phyloP scores from a whole-genome alignment of 2,113 vertebrate genomes.

The Pagrus major region DNA sequence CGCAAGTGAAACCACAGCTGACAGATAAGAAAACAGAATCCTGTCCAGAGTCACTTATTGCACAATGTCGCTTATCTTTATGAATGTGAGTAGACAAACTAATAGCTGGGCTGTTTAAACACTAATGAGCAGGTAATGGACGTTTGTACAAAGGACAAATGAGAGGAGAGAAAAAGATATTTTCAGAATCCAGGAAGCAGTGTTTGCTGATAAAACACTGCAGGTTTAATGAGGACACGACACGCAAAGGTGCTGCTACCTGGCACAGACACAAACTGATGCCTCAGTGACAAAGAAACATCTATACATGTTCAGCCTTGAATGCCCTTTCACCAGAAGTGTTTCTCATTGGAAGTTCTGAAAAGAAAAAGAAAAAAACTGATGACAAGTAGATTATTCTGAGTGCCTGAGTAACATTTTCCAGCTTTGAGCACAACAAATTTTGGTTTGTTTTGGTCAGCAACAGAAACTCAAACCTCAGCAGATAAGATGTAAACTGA shows the following conservation, averaged over 20 bases:
- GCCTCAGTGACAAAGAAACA: neutral
- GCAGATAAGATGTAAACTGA: neutral
- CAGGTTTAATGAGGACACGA: no score
- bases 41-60: neutral
- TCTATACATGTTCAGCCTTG: no score
- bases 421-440: no score
- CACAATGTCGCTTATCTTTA: constrained; percentile 5
- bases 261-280: neutral
- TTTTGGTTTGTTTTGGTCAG: no score
- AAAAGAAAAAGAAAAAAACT: no score
- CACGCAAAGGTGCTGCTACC: constrained; percentile 14
- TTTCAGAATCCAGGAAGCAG: neutral
- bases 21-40: neutral
- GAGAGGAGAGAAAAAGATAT: neutral
- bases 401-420: no score
- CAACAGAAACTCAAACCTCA: neutral
- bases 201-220: neutral
- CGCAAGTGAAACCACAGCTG: neutral
- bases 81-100: neutral
- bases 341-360: no score
- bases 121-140: neutral
- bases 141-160: neutral
- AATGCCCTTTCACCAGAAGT: no score
- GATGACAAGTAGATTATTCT: no score
- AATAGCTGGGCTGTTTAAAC: neutral